These are phyloP conservation scores for Pyralis farinalis DNA, from an alignment of 2,888 invertebrate species.

Conservation along the genomic window DNA sequence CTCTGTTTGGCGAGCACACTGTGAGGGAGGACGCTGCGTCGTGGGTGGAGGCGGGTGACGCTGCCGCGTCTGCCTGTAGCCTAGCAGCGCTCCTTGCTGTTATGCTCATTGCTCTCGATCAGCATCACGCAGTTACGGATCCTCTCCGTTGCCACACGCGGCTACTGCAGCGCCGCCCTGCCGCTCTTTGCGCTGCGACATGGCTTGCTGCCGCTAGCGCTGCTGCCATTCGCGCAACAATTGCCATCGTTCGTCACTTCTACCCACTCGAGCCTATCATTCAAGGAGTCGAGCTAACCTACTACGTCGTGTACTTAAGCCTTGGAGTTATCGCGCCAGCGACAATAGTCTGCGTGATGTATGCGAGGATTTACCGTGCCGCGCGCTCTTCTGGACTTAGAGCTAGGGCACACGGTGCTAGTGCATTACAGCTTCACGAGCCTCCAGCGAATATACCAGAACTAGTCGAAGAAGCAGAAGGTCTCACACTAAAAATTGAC, in stretches of 20 bases:
- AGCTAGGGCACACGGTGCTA: slow-evolving; percentile 68
- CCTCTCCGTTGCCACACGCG: slow-evolving; percentile 75
- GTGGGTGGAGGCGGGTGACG: slow-evolving; percentile 80
- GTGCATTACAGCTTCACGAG: slow-evolving; percentile 76
- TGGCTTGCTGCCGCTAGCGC: slow-evolving; percentile 71
- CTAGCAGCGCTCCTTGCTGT: slow-evolving; percentile 60
- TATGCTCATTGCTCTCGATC: slow-evolving; percentile 71
- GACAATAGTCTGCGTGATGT: slow-evolving; percentile 86
- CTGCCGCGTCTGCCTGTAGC: slow-evolving; percentile 60
- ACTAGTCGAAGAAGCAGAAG: slow-evolving; percentile 63
- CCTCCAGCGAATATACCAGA: slow-evolving; percentile 62
- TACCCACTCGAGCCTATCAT: slow-evolving; percentile 49
- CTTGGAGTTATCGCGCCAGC: slow-evolving; percentile 66
- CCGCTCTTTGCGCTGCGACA: slow-evolving; percentile 75
- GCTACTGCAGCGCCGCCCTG: slow-evolving; percentile 65
- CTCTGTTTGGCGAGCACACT: slow-evolving; percentile 78
- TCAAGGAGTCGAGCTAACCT: slow-evolving; percentile 55
- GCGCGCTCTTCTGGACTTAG: slow-evolving; percentile 85
- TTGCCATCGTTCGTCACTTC: slow-evolving; percentile 51
- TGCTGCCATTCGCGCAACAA: slow-evolving; percentile 52
- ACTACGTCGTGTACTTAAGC: slow-evolving; percentile 60
- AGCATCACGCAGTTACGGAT: slow-evolving; percentile 78
- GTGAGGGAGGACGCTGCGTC: slow-evolving; percentile 83
- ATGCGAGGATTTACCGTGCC: slow-evolving; percentile 87
- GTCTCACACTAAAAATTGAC: slow-evolving; percentile 67